phyloP scores from a whole-genome alignment of 2,888 invertebrate genomes.

The Trimorus sp. region DNA sequence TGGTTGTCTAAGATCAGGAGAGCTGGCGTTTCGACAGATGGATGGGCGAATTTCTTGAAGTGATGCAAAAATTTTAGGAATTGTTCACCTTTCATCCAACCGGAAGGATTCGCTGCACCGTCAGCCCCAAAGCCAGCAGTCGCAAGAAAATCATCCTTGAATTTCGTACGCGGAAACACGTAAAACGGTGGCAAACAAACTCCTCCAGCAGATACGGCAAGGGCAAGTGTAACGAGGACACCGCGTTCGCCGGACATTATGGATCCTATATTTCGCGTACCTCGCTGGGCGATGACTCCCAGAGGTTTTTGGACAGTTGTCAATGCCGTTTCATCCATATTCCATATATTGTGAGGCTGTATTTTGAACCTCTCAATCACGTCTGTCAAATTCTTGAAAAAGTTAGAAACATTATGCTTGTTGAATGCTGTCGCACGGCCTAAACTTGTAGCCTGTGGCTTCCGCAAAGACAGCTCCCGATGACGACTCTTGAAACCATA shows the following conservation, averaged over 20 bases:
- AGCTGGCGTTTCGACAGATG: conserved; percentile 64
- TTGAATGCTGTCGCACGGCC: conserved; percentile 64
- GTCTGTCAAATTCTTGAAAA: conserved; percentile 63
- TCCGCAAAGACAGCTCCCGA: conserved; percentile 40
- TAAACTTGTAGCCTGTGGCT: conserved; percentile 67
- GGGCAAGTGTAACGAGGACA: conserved; percentile 69
- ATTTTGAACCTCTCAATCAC: conserved; percentile 63
- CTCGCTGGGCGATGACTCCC: conserved; percentile 73
- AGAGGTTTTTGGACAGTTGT: conserved; percentile 74
- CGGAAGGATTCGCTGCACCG: conserved; percentile 68
- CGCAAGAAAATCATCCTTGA: conserved; percentile 63
- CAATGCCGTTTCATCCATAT: conserved; percentile 73
- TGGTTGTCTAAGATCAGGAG: conserved; percentile 74
- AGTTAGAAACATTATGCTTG: conserved; percentile 43
- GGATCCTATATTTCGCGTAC: conserved; percentile 72
- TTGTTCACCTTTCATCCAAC: conserved; percentile 73
- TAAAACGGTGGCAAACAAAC: conserved; percentile 71
- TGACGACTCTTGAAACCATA: conserved; percentile 47
- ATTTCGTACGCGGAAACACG: conserved; percentile 70
- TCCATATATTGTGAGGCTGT: conserved; percentile 70
- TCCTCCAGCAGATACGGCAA: conserved; percentile 71
- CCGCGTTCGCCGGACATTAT: conserved; percentile 73
- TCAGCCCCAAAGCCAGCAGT: conserved; percentile 28
- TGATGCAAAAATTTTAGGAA: conserved; percentile 71
- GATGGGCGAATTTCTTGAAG: conserved; percentile 70